Conservation (phyloP, 2,797 vertebrate genomes). For the Atherinosoma microstoma region DNA sequence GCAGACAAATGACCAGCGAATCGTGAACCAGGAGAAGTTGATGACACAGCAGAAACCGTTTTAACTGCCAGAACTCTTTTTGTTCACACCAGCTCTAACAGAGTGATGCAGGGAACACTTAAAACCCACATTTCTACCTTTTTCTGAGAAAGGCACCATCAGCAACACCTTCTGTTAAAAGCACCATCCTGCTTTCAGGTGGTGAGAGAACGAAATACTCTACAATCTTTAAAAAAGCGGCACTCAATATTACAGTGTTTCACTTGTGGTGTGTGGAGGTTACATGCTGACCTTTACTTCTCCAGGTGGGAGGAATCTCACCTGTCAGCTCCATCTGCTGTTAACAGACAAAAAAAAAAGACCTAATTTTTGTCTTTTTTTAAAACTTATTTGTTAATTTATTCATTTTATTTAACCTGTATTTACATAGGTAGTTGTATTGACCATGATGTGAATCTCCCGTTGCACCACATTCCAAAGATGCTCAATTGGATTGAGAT, state of each 20-base stretch:
- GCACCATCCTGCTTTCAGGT: slow-evolving; percentile 21
- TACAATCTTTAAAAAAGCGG: slow-evolving; percentile 16
- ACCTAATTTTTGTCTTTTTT: no score
- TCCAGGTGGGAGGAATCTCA: slow-evolving; percentile 22
- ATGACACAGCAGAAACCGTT: slow-evolving; percentile 49
- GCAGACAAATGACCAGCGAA: slow-evolving; percentile 24
- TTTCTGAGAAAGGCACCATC: slow-evolving; percentile 8
- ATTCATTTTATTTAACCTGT: no score
- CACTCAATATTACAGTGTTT: slow-evolving; percentile 42
- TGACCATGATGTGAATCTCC: no score
- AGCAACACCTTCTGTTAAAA: slow-evolving; percentile 46
- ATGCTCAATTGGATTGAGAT: no score
- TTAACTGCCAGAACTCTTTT: slow-evolving; percentile 30
- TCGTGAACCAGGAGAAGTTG: slow-evolving; percentile 19
- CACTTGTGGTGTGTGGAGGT: slow-evolving; percentile 8
- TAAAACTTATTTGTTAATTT: no score
- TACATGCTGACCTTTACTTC: slow-evolving; percentile 1
- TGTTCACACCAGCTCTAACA: slow-evolving; percentile 25
- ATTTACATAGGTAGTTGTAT: no score
- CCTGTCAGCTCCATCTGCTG: slow-evolving; percentile 20
- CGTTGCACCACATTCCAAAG: no score
- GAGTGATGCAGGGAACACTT: slow-evolving; percentile 35
- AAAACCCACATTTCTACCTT: slow-evolving; percentile 32
- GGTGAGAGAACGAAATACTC: slow-evolving; percentile 25
- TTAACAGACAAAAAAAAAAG: no score